Conservation (phyloP, 2,113 vertebrate genomes). For the Tricholaema leucomelas region DNA sequence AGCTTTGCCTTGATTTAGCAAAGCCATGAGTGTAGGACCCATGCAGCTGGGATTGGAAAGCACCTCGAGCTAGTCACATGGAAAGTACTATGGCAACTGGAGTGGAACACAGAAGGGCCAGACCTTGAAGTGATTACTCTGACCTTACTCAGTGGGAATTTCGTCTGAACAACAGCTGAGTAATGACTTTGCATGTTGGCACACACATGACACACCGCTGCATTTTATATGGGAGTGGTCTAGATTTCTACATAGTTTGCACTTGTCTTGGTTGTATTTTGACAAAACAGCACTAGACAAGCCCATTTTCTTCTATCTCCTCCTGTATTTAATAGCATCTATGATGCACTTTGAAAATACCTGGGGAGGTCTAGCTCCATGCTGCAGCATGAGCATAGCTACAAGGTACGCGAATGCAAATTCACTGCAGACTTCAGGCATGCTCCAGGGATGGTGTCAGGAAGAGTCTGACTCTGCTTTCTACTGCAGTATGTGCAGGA, state of each 20-base stretch:
- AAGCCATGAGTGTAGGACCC: not conserved
- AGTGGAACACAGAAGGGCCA: slow-evolving; percentile 18
- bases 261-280: slow-evolving; percentile 36
- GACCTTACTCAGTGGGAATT: slow-evolving; percentile 67
- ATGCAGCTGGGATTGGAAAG: not conserved
- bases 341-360: not conserved
- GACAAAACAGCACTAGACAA: slow-evolving; percentile 39
- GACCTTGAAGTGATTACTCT: slow-evolving; percentile 48
- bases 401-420: not conserved
- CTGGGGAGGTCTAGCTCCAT: not conserved
- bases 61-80: not conserved
- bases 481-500: not conserved
- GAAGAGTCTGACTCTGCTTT: not conserved
- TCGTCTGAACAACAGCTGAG: slow-evolving; percentile 65
- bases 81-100: not conserved
- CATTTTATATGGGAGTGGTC: slow-evolving; percentile 60
- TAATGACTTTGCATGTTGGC: slow-evolving; percentile 58
- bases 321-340: not conserved
- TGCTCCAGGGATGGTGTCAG: not conserved
- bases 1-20: slow-evolving; percentile 34
- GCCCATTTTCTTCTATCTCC: not conserved
- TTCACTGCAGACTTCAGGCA: not conserved
- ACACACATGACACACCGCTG: slow-evolving; percentile 56
- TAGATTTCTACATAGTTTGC: slow-evolving; percentile 59
- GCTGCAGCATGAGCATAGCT: not conserved